phyloP scores from a whole-genome alignment of 2,113 vertebrate genomes.

The Lynx canadensis region DNA sequence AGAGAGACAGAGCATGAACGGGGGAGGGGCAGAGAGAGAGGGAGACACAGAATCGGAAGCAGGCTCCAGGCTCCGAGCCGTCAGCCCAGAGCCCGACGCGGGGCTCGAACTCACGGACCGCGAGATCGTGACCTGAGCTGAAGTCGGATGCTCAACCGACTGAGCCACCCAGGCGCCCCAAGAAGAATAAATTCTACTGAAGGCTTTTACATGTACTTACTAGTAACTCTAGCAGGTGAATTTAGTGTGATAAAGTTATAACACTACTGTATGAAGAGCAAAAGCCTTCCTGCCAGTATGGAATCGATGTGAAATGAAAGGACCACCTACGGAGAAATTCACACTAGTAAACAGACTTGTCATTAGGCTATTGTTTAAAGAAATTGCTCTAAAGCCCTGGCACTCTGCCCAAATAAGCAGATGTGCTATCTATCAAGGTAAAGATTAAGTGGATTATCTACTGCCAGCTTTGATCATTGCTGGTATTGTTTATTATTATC shows the following conservation, averaged over 20 bases:
- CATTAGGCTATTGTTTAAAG: constrained; percentile 53
- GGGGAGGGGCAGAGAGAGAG: too few relatives aligned
- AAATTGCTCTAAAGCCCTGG: constrained; percentile 13
- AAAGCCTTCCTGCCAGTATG: background rate
- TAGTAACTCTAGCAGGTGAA: background rate
- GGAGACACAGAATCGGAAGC: too few relatives aligned
- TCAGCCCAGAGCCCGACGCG: too few relatives aligned
- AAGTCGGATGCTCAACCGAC: too few relatives aligned
- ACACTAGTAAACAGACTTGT: background rate
- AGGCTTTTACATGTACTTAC: background rate
- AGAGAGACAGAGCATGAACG: too few relatives aligned
- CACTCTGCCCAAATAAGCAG: constrained; percentile 26
- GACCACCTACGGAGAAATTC: constrained; percentile 37
- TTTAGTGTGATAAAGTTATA: background rate
- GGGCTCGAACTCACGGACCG: too few relatives aligned
- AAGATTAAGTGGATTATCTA: constrained; percentile 26
- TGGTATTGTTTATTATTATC: constrained; percentile 20
- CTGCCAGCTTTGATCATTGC: constrained; percentile 39
- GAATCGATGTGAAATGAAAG: constrained; percentile 1
- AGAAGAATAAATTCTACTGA: constrained; percentile 3
- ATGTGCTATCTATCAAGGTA: constrained; percentile 36
- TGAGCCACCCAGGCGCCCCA: background rate
- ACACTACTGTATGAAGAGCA: background rate
- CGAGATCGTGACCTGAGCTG: too few relatives aligned
- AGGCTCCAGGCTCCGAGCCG: too few relatives aligned